These are phyloP conservation scores for Hemibagrus guttatus DNA, from an alignment of 2,797 vertebrate species.

Conservation along the genomic window DNA sequence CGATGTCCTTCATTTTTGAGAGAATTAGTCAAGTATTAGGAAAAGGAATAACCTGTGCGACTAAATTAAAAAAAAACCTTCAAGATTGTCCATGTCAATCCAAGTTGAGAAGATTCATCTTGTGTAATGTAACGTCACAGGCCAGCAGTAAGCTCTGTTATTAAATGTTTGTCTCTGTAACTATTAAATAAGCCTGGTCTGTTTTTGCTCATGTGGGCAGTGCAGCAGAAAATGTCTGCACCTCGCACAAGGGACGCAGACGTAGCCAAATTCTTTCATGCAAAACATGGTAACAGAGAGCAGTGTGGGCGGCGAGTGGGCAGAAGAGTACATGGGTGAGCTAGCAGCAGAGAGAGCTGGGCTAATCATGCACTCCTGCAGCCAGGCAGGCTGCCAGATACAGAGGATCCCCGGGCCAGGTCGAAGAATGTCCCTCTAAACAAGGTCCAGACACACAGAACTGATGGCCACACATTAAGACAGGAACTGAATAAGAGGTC, in stretches of 20 bases:
- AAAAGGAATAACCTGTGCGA: not conserved
- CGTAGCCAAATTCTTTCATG: slow-evolving; percentile 51
- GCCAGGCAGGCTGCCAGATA: slow-evolving; percentile 53
- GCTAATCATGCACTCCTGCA: slow-evolving; percentile 46
- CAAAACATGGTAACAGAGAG: slow-evolving; percentile 57
- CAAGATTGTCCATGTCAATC: not conserved
- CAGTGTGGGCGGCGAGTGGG: slow-evolving; percentile 53
- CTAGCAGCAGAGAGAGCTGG: slow-evolving; percentile 41
- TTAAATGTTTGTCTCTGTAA: slow-evolving; percentile 15
- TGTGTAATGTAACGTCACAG: not conserved
- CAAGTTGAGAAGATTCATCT: not conserved
- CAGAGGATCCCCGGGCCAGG: slow-evolving; percentile 47
- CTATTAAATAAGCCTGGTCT: slow-evolving; percentile 23
- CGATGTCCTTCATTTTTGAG: not conserved
- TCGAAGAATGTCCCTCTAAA: slow-evolving; percentile 49
- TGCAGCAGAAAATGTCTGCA: slow-evolving; percentile 38
- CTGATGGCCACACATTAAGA: slow-evolving; percentile 50
- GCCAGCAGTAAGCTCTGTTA: slow-evolving; percentile 7
- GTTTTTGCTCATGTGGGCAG: slow-evolving; percentile 21
- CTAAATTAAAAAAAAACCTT: not conserved
- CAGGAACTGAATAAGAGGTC: slow-evolving; percentile 46
- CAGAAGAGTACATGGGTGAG: slow-evolving; percentile 44
- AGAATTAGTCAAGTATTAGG: not conserved
- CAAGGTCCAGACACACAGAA: slow-evolving; percentile 53
- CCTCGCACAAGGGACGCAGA: slow-evolving; percentile 42